Conservation (phyloP, 1,140 invertebrate genomes). For the Hypothenemus hampei region DNA sequence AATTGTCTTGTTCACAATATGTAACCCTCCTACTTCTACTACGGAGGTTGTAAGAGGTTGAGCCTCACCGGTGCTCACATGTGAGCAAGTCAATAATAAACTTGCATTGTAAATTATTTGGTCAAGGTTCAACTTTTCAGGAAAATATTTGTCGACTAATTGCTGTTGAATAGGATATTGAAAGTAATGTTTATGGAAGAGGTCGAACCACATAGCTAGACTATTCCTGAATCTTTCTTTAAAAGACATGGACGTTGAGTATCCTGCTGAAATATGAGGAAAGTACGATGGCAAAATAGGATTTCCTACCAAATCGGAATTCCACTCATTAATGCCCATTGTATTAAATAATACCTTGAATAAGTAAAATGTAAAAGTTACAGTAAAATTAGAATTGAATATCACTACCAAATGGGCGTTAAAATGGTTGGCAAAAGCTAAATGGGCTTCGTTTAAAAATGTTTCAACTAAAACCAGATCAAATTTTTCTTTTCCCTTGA, state of each 20-base stretch:
- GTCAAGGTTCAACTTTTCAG: conserved; percentile 20
- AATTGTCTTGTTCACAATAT: conserved; percentile 25
- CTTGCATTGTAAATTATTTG: conserved; percentile 31
- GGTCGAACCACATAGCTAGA: conserved; percentile 7
- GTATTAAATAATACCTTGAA: conserved; percentile 29
- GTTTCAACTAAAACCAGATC: conserved; percentile 47
- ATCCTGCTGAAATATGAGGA: conserved; percentile 9
- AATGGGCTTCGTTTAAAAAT: conserved; percentile 48
- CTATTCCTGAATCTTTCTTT: conserved; percentile 27
- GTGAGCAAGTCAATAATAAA: conserved; percentile 28
- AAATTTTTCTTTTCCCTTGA: conserved; percentile 42
- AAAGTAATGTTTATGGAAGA: conserved; percentile 4
- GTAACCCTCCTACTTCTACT: conserved; percentile 30
- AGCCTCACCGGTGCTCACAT: conserved; percentile 22
- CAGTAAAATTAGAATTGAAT: too few species aligned
- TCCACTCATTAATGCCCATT: conserved; percentile 14
- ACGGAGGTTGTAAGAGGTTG: conserved; percentile 13
- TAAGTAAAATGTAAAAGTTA: too few species aligned
- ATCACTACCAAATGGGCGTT: conserved; percentile 41
- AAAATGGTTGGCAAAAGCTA: conserved; percentile 45
- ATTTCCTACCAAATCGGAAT: conserved; percentile 18
- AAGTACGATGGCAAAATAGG: conserved; percentile 14
- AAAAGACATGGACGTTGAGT: conserved; percentile 28
- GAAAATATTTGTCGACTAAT: conserved; percentile 27
- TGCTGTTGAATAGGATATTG: conserved; percentile 17